Evolutionary conservation across 2,797 vertebrate genomes (phyloP).

Genomic region (Sebastes hopkinsi): DNA sequence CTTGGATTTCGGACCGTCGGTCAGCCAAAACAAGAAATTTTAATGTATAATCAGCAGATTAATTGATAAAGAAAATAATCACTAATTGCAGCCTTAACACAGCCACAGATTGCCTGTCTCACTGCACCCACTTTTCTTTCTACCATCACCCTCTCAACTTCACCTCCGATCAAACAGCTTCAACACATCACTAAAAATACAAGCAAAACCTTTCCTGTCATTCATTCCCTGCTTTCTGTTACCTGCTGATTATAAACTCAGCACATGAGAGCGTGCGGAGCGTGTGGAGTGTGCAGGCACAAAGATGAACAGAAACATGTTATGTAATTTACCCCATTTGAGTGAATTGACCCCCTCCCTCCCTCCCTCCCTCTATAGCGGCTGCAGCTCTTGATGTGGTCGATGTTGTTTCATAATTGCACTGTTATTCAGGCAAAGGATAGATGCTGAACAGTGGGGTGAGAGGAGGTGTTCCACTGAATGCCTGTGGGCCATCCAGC

Average conservation of each 20-base stretch:
- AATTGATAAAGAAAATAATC: not conserved
- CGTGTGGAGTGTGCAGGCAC: not conserved
- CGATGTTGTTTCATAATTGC: conserved; percentile 46
- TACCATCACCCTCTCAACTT: not conserved
- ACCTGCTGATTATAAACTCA: conserved; percentile 7
- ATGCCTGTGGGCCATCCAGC: not conserved
- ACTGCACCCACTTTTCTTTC: not conserved
- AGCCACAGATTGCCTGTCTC: not conserved
- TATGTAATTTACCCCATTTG: conserved; percentile 66
- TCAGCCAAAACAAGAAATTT: not conserved
- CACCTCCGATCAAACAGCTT: not conserved
- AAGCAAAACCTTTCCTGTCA: not conserved
- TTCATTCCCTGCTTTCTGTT: not conserved
- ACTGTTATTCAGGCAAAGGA: conserved; percentile 27
- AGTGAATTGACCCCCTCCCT: conserved; percentile 44
- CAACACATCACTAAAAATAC: not conserved
- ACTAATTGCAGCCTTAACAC: not conserved
- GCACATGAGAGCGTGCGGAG: not conserved
- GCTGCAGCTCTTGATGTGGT: conserved; percentile 55
- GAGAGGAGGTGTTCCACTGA: conserved; percentile 9
- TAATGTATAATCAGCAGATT: not conserved
- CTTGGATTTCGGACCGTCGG: not conserved
- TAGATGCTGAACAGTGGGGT: not conserved
- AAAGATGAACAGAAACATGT: conserved; percentile 49
- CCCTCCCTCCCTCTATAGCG: conserved; percentile 6